Evolutionary conservation across 2,797 vertebrate species (phyloP).

Genomic region (Enteromius thamalakanensis): DNA sequence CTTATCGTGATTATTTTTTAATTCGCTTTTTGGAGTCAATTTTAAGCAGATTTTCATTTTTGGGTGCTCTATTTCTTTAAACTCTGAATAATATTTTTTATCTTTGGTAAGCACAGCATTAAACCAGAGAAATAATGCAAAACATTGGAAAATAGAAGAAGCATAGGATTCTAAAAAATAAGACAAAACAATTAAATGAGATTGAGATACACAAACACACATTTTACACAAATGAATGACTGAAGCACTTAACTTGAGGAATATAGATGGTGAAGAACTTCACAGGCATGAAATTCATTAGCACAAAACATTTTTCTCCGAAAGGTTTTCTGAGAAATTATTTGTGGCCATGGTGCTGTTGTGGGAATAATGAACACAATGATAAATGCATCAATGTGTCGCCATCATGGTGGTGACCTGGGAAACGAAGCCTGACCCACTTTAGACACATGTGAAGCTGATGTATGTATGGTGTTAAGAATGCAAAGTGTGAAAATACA

Average conservation of each 20-base stretch:
- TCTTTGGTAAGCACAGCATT: not conserved
- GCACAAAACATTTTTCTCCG: conserved; percentile 34
- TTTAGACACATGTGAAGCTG: conserved; percentile 72
- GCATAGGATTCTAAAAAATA: not conserved
- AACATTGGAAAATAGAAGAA: not conserved
- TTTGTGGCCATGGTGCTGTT: conserved; percentile 70
- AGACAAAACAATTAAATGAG: not conserved
- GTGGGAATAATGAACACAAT: conserved; percentile 70
- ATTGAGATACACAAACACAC: not conserved
- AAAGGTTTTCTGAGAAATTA: conserved; percentile 53
- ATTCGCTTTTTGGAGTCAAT: not conserved
- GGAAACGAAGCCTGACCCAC: conserved; percentile 71
- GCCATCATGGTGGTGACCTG: conserved; percentile 61
- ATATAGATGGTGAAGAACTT: conserved; percentile 5
- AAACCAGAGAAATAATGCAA: not conserved
- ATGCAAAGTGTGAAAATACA: conserved; percentile 42
- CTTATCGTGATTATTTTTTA: not conserved
- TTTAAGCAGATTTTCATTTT: not conserved
- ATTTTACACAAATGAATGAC: conserved; percentile 5
- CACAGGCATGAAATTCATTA: conserved; percentile 3
- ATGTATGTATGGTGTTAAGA: conserved; percentile 67
- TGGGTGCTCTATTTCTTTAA: not conserved
- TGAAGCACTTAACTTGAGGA: not conserved
- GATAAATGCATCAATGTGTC: conserved; percentile 72
- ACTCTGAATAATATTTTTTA: not conserved